A percentile compares a stretch with the other conserved stretches of the same genome.
These are phyloP conservation scores for Fukomys damarensis DNA, from an alignment of 2,113 vertebrate genomes.

Conservation along the genomic window DNA sequence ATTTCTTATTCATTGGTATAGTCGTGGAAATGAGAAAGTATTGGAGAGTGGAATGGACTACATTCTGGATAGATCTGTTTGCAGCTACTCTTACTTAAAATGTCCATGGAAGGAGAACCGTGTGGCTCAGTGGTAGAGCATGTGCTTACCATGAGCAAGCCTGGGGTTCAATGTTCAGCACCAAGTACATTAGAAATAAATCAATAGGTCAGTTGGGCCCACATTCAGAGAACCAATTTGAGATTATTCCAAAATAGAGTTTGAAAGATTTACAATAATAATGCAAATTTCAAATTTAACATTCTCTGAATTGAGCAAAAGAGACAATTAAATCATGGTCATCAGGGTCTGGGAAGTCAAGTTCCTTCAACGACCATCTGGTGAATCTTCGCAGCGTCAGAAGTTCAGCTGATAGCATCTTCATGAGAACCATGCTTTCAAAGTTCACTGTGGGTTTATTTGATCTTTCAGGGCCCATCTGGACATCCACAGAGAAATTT, in stretches of 20 bases:
- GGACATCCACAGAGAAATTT: background rate
- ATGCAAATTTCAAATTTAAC: background rate
- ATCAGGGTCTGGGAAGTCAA: background rate
- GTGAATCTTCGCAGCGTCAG: background rate
- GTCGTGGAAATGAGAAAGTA: background rate
- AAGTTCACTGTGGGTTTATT: background rate
- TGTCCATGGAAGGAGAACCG: background rate
- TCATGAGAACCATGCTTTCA: background rate
- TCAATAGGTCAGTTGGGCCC: background rate
- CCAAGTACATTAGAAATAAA: background rate
- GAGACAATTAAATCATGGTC: background rate
- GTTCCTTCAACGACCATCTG: background rate
- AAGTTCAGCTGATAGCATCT: background rate
- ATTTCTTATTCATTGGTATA: background rate
- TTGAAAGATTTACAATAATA: background rate
- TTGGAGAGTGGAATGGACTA: background rate
- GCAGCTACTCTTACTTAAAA: background rate
- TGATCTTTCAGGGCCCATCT: background rate
- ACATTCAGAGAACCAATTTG: background rate
- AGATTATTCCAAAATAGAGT: background rate
- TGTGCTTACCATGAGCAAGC: background rate
- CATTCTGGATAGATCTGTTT: background rate
- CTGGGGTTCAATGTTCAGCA: background rate
- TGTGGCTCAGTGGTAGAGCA: background rate
- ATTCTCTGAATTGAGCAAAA: background rate